These are phyloP conservation scores for Tenebrio molitor DNA, from an alignment of 1,140 invertebrate species.

Conservation along the genomic window DNA sequence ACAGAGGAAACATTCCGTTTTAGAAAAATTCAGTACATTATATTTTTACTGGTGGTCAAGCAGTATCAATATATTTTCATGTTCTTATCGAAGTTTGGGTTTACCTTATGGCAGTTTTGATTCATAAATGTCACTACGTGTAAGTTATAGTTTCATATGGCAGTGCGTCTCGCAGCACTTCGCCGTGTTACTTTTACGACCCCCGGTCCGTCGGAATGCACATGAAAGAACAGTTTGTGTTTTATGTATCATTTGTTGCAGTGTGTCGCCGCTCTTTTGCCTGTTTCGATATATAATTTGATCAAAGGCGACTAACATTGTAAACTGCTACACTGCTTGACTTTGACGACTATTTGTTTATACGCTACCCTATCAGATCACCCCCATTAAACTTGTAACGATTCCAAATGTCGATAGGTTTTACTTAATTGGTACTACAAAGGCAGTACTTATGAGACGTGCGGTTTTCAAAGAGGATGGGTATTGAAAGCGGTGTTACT, in stretches of 20 bases:
- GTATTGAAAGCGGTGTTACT: neutral
- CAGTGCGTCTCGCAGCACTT: conserved; percentile 44
- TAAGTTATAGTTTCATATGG: conserved; percentile 55
- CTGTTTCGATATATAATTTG: conserved; percentile 45
- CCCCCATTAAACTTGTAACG: conserved; percentile 5
- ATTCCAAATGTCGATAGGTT: neutral
- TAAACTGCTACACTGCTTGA: conserved; percentile 39
- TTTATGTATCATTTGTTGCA: conserved; percentile 55
- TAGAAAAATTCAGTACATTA: too few species aligned
- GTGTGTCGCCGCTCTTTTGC: conserved; percentile 43
- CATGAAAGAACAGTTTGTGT: conserved; percentile 51
- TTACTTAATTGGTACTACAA: too few species aligned
- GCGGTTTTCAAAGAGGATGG: too few species aligned
- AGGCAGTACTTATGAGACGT: too few species aligned
- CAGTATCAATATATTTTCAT: neutral
- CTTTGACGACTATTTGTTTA: conserved; percentile 50
- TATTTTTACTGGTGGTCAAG: conserved; percentile 5
- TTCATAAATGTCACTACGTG: conserved; percentile 54
- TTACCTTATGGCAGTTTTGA: conserved; percentile 31
- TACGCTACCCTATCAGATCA: conserved; percentile 14
- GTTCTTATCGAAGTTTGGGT: neutral
- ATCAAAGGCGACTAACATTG: conserved; percentile 53
- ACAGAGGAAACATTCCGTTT: too few species aligned
- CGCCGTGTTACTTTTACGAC: conserved; percentile 41
- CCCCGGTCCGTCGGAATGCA: conserved; percentile 40